These are phyloP conservation scores for Araneus ventricosus DNA, from an alignment of 1,140 invertebrate species.

Conservation along the genomic window DNA sequence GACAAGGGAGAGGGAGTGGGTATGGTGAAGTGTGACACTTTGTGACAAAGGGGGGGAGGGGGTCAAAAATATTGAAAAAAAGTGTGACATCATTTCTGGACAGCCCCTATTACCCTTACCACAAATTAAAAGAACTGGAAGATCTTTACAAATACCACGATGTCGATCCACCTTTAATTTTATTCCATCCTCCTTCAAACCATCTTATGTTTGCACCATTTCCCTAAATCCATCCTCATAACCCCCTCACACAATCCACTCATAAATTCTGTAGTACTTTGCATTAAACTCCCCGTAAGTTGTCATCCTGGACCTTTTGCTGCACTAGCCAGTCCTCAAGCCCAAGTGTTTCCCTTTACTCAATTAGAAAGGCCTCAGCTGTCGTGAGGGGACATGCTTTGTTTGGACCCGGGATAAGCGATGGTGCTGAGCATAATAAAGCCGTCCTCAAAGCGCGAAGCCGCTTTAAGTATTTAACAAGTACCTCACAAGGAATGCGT, in stretches of 20 bases:
- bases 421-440: constrained; percentile 42
- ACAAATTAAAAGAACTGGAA: not conserved
- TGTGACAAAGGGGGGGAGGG: too few relatives aligned
- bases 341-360: not conserved
- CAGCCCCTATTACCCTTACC: too few relatives aligned
- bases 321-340: not conserved
- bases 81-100: too few relatives aligned
- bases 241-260: not conserved
- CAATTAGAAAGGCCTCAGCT: constrained; percentile 49
- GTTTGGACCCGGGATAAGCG: constrained; percentile 14
- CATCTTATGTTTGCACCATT: not conserved
- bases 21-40: too few relatives aligned
- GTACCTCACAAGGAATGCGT: constrained; percentile 34
- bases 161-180: not conserved
- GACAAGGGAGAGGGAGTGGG: too few relatives aligned
- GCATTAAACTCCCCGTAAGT: not conserved
- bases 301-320: not conserved
- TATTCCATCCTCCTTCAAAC: not conserved
- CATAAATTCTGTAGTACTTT: not conserved
- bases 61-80: too few relatives aligned
- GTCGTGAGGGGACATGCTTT: constrained; percentile 14
- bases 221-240: not conserved
- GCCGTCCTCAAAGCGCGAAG: not conserved
- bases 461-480: constrained; percentile 64
- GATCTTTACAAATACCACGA: not conserved